Conservation (phyloP, 1,140 invertebrate species). For the Hormaphis cornu region DNA sequence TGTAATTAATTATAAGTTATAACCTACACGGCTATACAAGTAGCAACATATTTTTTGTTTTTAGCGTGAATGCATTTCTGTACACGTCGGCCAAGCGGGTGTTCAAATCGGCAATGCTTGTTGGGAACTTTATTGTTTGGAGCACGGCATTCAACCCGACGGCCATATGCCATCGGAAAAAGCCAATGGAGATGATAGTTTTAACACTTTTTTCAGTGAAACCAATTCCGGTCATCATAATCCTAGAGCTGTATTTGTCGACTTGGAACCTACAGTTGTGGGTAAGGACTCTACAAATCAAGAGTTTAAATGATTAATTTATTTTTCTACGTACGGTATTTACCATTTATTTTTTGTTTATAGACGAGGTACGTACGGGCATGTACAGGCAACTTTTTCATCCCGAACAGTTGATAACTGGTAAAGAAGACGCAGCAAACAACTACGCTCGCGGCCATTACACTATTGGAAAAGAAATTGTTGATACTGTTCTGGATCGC, state of each 20-base stretch:
- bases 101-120: too few species aligned
- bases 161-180: too few species aligned
- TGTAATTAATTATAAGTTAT: too few species aligned
- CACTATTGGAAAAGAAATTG: conserved; percentile 48
- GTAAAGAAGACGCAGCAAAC: conserved; percentile 83
- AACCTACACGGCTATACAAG: too few species aligned
- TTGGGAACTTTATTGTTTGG: conserved; percentile 74
- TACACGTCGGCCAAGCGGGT: conserved; percentile 76
- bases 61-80: conserved; percentile 57
- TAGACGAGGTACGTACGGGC: conserved; percentile 60
- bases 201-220: too few species aligned
- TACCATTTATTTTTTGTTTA: conserved; percentile 39
- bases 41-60: too few species aligned
- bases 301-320: neutral
- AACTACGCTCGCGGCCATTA: too few species aligned
- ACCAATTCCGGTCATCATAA: conserved; percentile 61
- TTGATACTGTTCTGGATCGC: conserved; percentile 43
- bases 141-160: conserved; percentile 80
- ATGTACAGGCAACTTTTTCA: conserved; percentile 66
- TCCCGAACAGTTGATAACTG: conserved; percentile 64
- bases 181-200: conserved; percentile 54
- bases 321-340: conserved; percentile 28
- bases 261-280: conserved; percentile 65
- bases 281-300: too few species aligned
- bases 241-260: conserved; percentile 66